A percentile compares a stretch with the other conserved stretches of the same genome.
These are phyloP conservation scores for Dusona sp. DNA, from an alignment of 2,888 invertebrate genomes.

Conservation along the genomic window DNA sequence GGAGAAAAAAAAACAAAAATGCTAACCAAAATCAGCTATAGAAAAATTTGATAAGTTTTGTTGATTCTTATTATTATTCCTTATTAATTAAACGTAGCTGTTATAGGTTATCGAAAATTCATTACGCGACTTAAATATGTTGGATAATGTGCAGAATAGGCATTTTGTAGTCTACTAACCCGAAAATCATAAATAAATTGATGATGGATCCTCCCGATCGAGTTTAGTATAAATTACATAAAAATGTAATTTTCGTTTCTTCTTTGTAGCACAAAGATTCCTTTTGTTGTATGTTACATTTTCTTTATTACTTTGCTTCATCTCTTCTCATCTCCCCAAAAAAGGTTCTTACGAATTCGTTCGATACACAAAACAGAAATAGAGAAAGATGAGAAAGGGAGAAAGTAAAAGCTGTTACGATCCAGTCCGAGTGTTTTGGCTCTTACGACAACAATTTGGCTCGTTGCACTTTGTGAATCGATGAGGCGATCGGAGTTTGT, in stretches of 20 bases:
- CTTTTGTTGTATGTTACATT: slow-evolving; percentile 2
- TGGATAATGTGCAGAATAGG: not conserved
- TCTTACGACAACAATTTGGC: slow-evolving; percentile 75
- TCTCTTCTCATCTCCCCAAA: slow-evolving; percentile 20
- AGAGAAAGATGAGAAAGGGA: slow-evolving; percentile 10
- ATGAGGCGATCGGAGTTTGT: slow-evolving; percentile 63
- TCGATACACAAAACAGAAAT: slow-evolving; percentile 23
- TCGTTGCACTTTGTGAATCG: slow-evolving; percentile 74
- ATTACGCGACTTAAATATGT: not conserved
- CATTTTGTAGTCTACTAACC: not conserved
- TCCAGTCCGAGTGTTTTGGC: slow-evolving; percentile 58
- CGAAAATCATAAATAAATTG: not conserved
- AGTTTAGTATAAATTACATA: not conserved
- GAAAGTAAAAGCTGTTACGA: slow-evolving; percentile 45
- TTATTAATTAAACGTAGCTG: not conserved
- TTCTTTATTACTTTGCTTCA: slow-evolving; percentile 5
- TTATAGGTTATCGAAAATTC: not conserved
- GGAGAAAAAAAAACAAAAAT: not conserved
- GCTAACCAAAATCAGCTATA: not conserved
- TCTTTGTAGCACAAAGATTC: slow-evolving; percentile 1
- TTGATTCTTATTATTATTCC: not conserved
- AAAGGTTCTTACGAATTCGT: slow-evolving; percentile 53
- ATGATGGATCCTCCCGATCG: not conserved
- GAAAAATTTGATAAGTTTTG: not conserved
- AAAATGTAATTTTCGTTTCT: slow-evolving; percentile 36